Evolutionary conservation across 2,888 invertebrate species (phyloP).

Genomic region (Uloborus plumipes): DNA sequence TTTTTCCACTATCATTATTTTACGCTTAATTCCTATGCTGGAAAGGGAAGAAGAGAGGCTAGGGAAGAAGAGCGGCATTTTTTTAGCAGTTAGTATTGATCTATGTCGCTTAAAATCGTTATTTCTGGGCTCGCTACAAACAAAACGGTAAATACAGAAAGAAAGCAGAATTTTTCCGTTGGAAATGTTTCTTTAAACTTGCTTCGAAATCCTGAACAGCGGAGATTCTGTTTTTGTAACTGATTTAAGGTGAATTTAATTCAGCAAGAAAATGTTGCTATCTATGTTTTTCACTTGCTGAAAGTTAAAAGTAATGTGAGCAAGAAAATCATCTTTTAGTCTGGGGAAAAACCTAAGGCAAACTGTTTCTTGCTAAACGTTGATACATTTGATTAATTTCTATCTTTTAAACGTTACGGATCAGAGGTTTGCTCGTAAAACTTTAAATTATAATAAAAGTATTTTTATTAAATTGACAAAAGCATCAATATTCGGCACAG

Average conservation of each 20-base stretch:
- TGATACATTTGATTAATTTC: too few species aligned
- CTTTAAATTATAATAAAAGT: too few species aligned
- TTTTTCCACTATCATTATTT: constrained; percentile 8
- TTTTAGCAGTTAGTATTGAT: constrained; percentile 48
- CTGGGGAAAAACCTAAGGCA: too few species aligned
- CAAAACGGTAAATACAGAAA: constrained; percentile 14
- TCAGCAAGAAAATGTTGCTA: constrained; percentile 31
- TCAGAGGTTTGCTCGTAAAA: too few species aligned
- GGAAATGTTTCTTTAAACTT: constrained; percentile 48
- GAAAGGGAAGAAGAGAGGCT: background rate
- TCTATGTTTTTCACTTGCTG: constrained; percentile 23
- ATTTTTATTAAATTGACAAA: too few species aligned
- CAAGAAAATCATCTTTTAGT: background rate
- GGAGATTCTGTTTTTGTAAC: constrained; percentile 23
- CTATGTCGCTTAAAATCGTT: constrained; percentile 36
- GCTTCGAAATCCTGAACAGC: constrained; percentile 23
- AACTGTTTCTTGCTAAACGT: too few species aligned
- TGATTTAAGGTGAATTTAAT: constrained; percentile 48
- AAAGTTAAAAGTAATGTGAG: constrained; percentile 29
- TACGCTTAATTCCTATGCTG: constrained; percentile 21
- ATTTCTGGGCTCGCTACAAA: constrained; percentile 36
- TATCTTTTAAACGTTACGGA: too few species aligned
- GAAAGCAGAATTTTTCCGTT: constrained; percentile 28
- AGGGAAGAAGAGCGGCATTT: constrained; percentile 35
- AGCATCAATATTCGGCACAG: too few species aligned